Conservation (phyloP, 2,888 invertebrate genomes). For the Dinocampus coccinellae region DNA sequence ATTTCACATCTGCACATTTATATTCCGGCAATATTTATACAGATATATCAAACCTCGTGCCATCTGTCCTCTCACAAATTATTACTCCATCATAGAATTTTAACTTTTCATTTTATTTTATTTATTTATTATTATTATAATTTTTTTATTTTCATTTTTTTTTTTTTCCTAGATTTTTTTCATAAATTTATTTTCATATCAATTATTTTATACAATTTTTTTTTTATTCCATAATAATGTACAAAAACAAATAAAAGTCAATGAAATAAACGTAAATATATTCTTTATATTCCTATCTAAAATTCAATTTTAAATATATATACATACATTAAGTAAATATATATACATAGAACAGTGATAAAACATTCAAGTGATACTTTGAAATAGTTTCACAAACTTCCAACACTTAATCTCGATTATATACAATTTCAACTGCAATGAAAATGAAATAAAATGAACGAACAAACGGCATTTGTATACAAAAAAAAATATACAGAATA, state of each 20-base stretch:
- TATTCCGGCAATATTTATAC: neutral
- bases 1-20: neutral
- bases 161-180: no score
- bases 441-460: neutral
- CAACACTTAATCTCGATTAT: neutral
- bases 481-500: no score
- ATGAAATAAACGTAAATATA: neutral
- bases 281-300: neutral
- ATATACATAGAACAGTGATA: neutral
- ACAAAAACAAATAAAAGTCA: neutral
- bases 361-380: conserved; percentile 6
- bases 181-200: no score
- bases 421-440: neutral
- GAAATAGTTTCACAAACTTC: neutral
- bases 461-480: neutral
- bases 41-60: neutral
- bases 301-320: neutral
- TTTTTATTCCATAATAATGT: no score
- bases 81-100: neutral
- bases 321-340: neutral
- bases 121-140: no score
- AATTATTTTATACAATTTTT: no score
- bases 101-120: no score
- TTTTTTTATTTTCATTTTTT: no score
- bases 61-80: neutral